These are phyloP conservation scores for Eristalinus sepulchralis DNA, from an alignment of 2,888 invertebrate genomes.

Conservation along the genomic window DNA sequence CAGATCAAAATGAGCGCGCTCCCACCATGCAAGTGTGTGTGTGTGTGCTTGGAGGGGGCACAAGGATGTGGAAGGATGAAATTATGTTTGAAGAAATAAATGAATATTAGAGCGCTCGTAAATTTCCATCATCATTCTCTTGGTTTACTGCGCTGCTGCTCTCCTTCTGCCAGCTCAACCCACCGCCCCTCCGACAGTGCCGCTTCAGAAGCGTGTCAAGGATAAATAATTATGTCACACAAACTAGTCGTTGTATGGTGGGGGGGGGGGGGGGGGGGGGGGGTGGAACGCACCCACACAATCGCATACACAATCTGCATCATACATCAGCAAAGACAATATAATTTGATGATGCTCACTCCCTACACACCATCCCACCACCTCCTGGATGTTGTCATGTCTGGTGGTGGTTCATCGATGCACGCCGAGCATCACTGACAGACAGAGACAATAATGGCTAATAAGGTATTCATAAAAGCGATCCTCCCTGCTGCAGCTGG, in stretches of 20 bases:
- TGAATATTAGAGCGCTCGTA: constrained; percentile 45
- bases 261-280: not conserved
- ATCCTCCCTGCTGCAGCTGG: constrained; percentile 53
- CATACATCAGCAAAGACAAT: constrained; percentile 43
- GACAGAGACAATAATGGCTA: constrained; percentile 64
- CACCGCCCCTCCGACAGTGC: not conserved
- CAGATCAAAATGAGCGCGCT: constrained; percentile 25
- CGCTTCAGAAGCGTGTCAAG: constrained; percentile 59
- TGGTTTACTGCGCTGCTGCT: not conserved
- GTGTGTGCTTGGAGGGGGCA: not conserved
- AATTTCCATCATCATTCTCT: constrained; percentile 32
- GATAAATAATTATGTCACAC: constrained; percentile 65
- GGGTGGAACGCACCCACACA: not conserved
- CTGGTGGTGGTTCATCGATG: constrained; percentile 2
- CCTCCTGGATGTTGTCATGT: not conserved
- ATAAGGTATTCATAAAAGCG: constrained; percentile 70
- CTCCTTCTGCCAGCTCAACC: not conserved
- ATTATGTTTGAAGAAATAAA: constrained; percentile 48
- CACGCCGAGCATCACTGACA: constrained; percentile 11
- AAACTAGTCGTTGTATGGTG: constrained; percentile 51
- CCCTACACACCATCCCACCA: not conserved
- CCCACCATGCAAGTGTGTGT: not conserved
- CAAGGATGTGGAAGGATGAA: constrained; percentile 15
- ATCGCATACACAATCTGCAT: constrained; percentile 4
- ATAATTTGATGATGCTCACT: constrained; percentile 58